Conservation (phyloP, 2,113 vertebrate species). For the Triplophysa rosa region DNA sequence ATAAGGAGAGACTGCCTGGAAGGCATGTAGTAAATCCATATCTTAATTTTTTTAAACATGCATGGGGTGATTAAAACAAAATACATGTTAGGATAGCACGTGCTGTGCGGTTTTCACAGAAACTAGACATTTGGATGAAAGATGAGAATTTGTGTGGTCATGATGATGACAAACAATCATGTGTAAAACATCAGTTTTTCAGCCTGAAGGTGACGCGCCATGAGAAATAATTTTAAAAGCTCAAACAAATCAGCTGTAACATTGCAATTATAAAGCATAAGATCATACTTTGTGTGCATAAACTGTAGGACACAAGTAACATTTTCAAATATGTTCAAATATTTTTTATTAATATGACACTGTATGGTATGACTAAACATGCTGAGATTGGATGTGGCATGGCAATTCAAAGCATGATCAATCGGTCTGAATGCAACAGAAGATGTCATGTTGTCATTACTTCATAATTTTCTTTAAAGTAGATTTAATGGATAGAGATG, state of each 20-base stretch:
- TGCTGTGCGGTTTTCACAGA: neutral
- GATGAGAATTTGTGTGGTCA: conserved; percentile 1
- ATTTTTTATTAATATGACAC: too few relatives aligned
- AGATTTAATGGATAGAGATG: neutral
- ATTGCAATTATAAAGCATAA: too few relatives aligned
- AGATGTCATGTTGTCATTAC: neutral
- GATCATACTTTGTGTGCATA: too few relatives aligned
- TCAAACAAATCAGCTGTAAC: too few relatives aligned
- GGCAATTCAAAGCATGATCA: too few relatives aligned
- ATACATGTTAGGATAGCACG: neutral
- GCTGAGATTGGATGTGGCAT: too few relatives aligned
- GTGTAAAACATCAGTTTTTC: neutral
- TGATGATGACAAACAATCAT: neutral
- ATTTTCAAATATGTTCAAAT: too few relatives aligned
- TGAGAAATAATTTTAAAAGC: neutral
- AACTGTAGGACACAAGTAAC: too few relatives aligned
- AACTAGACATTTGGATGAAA: conserved; percentile 14
- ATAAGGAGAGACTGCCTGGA: conserved; percentile 19
- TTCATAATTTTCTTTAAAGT: neutral
- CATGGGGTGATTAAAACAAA: neutral
- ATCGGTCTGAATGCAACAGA: too few relatives aligned
- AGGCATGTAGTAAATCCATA: conserved; percentile 26
- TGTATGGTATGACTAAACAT: too few relatives aligned
- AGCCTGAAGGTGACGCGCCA: too few relatives aligned
- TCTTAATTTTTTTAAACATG: neutral